Conservation (phyloP, 2,888 invertebrate species). For the Drosophila mettleri region DNA sequence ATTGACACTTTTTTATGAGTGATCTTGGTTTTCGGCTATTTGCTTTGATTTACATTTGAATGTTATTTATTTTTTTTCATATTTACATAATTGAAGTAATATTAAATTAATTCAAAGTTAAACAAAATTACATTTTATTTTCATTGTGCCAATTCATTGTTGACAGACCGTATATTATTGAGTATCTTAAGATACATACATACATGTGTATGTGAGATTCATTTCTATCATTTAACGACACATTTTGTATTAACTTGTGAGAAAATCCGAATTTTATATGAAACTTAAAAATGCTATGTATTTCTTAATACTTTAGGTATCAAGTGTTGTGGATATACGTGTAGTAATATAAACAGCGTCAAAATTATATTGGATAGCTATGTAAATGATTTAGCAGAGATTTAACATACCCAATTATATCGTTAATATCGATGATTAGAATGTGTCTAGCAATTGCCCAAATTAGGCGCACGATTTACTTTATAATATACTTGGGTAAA, state of each 20-base stretch:
- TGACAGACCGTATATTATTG: not conserved
- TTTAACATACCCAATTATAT: not conserved
- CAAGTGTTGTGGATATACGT: constrained; percentile 23
- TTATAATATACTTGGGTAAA: no score
- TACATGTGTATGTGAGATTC: not conserved
- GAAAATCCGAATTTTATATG: constrained; percentile 3
- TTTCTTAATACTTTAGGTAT: constrained; percentile 54
- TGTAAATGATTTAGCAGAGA: constrained; percentile 27
- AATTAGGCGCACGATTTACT: constrained; percentile 14
- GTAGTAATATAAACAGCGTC: constrained; percentile 17
- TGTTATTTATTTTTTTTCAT: no score
- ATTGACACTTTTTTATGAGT: no score
- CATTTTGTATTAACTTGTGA: not conserved
- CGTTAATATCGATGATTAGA: not conserved
- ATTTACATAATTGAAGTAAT: no score
- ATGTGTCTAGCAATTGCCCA: not conserved
- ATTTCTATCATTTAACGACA: not conserved
- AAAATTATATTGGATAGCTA: constrained; percentile 33
- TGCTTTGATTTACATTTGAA: no score
- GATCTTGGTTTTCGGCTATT: no score
- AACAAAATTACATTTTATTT: no score
- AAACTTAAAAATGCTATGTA: constrained; percentile 26
- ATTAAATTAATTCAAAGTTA: no score
- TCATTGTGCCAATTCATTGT: no score
- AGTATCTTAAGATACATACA: constrained; percentile 16